Evolutionary conservation across 2,797 vertebrate genomes (phyloP).

Genomic region (Gambelia wislizenii): DNA sequence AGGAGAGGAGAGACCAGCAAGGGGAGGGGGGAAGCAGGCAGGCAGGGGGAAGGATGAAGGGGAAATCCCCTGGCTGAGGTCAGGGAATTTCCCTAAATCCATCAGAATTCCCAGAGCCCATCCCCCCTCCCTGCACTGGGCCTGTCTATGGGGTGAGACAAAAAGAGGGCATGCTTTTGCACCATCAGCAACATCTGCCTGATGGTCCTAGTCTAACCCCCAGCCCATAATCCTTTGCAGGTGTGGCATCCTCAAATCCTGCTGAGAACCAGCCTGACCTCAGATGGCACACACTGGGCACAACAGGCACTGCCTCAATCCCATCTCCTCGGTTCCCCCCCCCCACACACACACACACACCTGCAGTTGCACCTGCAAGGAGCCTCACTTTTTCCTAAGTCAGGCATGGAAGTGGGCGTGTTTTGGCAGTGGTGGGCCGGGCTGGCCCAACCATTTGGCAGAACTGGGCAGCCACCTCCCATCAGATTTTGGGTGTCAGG

Average conservation of each 20-base stretch:
- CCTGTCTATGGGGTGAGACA: neutral
- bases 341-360: neutral
- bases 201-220: neutral
- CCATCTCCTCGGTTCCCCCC: neutral
- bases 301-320: too few species aligned
- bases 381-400: neutral
- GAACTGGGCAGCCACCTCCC: too few species aligned
- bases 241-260: neutral
- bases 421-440: too few species aligned
- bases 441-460: too few species aligned
- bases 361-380: neutral
- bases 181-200: neutral
- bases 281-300: neutral
- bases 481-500: too few species aligned
- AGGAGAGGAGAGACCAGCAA: neutral
- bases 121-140: too few species aligned
- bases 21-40: neutral
- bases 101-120: neutral
- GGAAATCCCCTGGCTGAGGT: neutral
- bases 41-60: neutral
- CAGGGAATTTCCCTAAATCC: constrained; percentile 17
- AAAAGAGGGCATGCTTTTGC: neutral
- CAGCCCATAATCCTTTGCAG: neutral
- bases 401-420: neutral
- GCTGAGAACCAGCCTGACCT: neutral